Evolutionary conservation across 1,140 invertebrate genomes (phyloP).

Genomic region (Neomicropteryx cornuta): DNA sequence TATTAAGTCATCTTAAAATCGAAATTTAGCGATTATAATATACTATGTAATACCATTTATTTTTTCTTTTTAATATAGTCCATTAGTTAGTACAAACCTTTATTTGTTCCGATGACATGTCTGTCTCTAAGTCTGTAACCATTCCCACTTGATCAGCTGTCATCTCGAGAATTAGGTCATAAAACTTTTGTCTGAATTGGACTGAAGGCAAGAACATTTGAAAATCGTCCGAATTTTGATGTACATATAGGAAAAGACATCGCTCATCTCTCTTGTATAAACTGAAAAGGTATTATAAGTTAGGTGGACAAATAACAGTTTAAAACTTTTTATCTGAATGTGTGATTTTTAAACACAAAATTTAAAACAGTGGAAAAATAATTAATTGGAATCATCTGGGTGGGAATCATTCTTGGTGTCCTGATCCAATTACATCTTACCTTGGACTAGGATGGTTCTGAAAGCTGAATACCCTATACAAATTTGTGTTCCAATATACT

Average conservation of each 20-base stretch:
- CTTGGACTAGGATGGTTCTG: too few relatives aligned
- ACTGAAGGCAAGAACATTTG: constrained; percentile 96
- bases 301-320: constrained; percentile 5
- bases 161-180: constrained; percentile 70
- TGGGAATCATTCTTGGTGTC: too few relatives aligned
- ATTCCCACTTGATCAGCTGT: constrained; percentile 77
- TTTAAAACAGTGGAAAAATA: too few relatives aligned
- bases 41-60: too few relatives aligned
- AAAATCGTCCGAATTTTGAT: constrained; percentile 97
- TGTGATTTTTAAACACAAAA: too few relatives aligned
- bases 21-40: too few relatives aligned
- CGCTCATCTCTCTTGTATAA: constrained; percentile 93
- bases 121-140: constrained; percentile 71
- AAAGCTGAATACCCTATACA: too few relatives aligned
- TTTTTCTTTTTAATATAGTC: neutral
- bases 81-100: too few relatives aligned
- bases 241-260: constrained; percentile 94
- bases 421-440: too few relatives aligned
- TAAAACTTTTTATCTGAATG: constrained; percentile 4
- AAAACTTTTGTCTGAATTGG: constrained; percentile 71
- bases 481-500: too few relatives aligned
- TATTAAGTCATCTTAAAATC: too few relatives aligned
- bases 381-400: too few relatives aligned
- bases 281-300: constrained; percentile 36
- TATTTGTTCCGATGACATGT: constrained; percentile 55